A percentile compares a stretch with the other conserved stretches of the same genome.
phyloP scores from a whole-genome alignment of 2,113 vertebrate species.

The Uria aalge region DNA sequence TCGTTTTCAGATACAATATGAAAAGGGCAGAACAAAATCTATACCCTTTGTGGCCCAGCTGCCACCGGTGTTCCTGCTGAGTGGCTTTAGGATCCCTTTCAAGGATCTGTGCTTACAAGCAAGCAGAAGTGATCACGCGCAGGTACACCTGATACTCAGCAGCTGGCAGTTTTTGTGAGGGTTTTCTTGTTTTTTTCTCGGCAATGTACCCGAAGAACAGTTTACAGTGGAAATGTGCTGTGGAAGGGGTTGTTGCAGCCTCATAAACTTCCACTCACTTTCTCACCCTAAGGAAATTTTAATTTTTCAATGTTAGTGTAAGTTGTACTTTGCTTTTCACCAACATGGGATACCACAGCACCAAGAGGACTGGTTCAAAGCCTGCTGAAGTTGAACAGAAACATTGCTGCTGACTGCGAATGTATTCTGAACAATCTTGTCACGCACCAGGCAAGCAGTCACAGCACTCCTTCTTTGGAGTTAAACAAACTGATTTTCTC shows the following conservation, averaged over 20 bases:
- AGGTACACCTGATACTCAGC: no score
- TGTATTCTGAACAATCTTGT: not conserved
- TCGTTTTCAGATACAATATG: not conserved
- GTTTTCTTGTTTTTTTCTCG: not conserved
- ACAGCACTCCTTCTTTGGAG: not conserved
- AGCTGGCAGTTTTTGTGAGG: not conserved
- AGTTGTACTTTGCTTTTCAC: rapidly evolving
- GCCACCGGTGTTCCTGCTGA: not conserved
- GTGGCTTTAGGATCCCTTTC: not conserved
- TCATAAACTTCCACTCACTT: not conserved
- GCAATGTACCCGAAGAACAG: not conserved
- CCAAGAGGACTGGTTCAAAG: not conserved
- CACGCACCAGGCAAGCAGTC: not conserved
- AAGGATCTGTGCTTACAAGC: not conserved
- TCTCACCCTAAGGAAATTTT: not conserved
- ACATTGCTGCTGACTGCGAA: not conserved
- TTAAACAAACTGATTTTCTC: not conserved
- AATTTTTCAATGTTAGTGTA: rapidly evolving
- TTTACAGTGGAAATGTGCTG: not conserved
- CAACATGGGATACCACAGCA: rapidly evolving
- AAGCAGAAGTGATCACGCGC: rapidly evolving
- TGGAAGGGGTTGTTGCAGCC: not conserved
- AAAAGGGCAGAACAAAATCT: not conserved
- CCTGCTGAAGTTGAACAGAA: not conserved
- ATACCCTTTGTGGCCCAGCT: not conserved